Base-by-base conservation (phyloP, 1,140 invertebrate genomes). In the Maconellicoccus hirsutus region DNA sequence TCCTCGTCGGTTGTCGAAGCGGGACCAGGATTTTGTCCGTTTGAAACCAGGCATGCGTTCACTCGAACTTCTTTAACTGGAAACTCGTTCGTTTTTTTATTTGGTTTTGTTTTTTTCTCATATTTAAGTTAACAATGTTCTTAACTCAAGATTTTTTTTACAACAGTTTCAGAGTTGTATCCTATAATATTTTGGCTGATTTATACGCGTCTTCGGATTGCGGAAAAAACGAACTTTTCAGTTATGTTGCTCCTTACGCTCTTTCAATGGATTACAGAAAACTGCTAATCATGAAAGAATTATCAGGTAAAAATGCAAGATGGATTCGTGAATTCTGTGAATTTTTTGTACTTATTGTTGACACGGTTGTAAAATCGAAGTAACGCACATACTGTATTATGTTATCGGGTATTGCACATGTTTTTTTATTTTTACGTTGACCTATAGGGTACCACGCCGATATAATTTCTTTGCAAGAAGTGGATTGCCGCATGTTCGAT, bases 391-490 rank as follows among this genome's bases (percentile, higher is more conserved):
- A 25, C 66, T 69, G n/a, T n/a, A n/a, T n/a, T n/a, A n/a, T n/a
- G n/a, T n/a, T n/a, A n/a, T n/a, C n/a, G n/a, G n/a, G n/a, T n/a
- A n/a, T n/a, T 33, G 29, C 12, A 33, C 29, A 33, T 3, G 29
- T 33, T 33, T 33, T 16, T 10, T 42, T 70, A 59, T 59, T 63
- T 70, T 33, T 16, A 63, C 16, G 70, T 33, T 39, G 79, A 71
- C 73, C 77, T 80, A 72, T 74, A 86, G 92, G 92, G 22, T 97
- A 94, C 76, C 91, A 96, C 82, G 85, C 86, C 26, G 94, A 98
- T 80, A 81, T 96, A 59, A 83, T 95, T 52, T 96, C 93, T 76
- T 80, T 98, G 14, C 94, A 98, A 86, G 94, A 98, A 84, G 91
- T 96, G 0, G 94, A 96, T 79, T 77, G 75, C 14, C 92, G 89